Evolutionary conservation across 35 echinoderm and acorn worm species (phyloP).

Genomic region (Apostichopus parvimensis): DNA sequence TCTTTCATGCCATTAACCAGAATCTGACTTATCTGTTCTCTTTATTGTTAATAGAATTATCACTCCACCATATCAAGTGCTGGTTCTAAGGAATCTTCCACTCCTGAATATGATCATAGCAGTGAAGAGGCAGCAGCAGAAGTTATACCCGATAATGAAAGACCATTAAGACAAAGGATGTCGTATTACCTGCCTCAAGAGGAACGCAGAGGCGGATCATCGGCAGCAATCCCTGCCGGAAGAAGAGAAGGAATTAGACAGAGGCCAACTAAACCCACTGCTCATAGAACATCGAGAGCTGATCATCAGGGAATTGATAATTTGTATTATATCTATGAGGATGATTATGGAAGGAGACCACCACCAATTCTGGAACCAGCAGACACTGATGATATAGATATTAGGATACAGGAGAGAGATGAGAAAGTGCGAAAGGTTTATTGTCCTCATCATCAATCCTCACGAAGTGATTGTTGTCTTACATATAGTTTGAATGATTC

Average conservation of each 20-base stretch:
- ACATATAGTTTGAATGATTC: no score
- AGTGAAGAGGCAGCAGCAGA: not conserved
- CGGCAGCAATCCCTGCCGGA: not conserved
- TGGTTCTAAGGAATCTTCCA: not conserved
- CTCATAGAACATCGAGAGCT: not conserved
- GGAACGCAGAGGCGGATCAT: not conserved
- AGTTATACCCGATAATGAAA: not conserved
- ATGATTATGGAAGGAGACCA: constrained; percentile 12
- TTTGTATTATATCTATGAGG: constrained; percentile 9
- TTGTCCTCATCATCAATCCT: no score
- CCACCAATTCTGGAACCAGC: not conserved
- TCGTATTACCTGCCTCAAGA: not conserved
- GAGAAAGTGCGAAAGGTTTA: no score
- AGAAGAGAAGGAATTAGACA: not conserved
- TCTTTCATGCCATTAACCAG: no score
- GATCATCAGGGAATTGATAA: constrained; percentile 3
- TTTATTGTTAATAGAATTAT: not conserved
- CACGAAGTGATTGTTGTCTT: no score
- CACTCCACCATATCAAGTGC: not conserved
- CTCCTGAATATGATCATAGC: not conserved
- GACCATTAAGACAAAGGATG: not conserved
- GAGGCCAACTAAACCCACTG: not conserved
- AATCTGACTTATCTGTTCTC: not conserved
- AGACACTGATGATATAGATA: no score
- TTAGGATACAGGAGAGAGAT: no score